Evolutionary conservation across 2,113 vertebrate genomes (phyloP).

Genomic region (Myocastor coypus): DNA sequence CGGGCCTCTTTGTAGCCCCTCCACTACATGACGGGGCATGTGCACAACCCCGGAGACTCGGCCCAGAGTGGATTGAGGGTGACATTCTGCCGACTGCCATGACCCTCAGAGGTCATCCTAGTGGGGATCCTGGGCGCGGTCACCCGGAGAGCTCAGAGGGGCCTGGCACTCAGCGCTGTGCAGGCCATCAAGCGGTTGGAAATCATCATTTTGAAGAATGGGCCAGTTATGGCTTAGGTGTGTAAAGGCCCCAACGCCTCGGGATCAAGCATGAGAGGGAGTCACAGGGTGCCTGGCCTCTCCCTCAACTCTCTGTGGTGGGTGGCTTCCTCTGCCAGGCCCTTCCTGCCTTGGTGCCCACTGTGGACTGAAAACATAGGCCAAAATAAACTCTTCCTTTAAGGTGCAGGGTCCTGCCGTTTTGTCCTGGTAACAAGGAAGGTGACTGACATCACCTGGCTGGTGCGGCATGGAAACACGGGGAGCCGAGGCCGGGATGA

Average conservation of each 20-base stretch:
- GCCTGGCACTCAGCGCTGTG: fast-evolving
- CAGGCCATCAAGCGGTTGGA: neutral
- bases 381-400: neutral
- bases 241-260: neutral
- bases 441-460: neutral
- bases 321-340: neutral
- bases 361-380: neutral
- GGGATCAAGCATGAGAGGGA: neutral
- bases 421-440: no score
- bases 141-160: neutral
- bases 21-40: no score
- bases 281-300: neutral
- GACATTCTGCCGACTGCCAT: neutral
- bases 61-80: neutral
- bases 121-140: neutral
- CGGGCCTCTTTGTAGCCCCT: neutral
- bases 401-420: no score
- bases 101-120: neutral
- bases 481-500: neutral
- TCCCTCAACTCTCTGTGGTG: neutral
- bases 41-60: neutral
- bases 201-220: neutral
- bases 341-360: neutral
- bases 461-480: neutral
- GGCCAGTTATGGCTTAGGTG: neutral